phyloP scores from a whole-genome alignment of 2,113 vertebrate genomes.

The Sceloporus tristichus region DNA sequence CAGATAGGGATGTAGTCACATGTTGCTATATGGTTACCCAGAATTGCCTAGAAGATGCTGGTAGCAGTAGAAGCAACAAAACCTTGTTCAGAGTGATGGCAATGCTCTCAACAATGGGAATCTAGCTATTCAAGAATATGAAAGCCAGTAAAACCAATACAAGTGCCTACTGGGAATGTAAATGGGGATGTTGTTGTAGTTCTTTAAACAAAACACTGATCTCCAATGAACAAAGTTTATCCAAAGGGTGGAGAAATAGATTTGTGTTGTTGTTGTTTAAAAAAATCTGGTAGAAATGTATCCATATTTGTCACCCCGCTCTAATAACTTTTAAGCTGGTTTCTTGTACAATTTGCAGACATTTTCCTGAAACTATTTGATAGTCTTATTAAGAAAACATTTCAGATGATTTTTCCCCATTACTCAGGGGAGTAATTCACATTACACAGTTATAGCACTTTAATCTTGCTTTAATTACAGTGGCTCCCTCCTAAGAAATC shows the following conservation, averaged over 20 bases:
- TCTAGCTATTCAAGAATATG: background rate
- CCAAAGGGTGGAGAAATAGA: background rate
- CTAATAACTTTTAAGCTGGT: background rate
- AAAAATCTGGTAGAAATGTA: background rate
- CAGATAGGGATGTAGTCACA: background rate
- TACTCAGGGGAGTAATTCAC: no score
- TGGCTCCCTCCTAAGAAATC: no score
- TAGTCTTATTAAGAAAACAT: background rate
- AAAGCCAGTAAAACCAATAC: background rate
- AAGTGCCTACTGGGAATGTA: no score
- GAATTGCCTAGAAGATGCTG: background rate
- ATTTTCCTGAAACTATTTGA: background rate
- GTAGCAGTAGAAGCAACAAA: background rate
- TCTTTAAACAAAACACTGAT: no score
- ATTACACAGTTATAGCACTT: no score
- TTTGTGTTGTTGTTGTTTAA: background rate
- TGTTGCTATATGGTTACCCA: background rate
- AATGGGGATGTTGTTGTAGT: background rate
- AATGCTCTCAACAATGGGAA: background rate
- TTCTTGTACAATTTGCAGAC: no score
- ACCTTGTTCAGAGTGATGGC: background rate
- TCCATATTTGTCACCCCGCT: background rate
- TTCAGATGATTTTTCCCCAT: background rate
- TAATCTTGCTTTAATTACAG: no score
- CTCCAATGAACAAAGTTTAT: background rate